Conservation (phyloP, 2,888 invertebrate species). For the Plebejus melissa region DNA sequence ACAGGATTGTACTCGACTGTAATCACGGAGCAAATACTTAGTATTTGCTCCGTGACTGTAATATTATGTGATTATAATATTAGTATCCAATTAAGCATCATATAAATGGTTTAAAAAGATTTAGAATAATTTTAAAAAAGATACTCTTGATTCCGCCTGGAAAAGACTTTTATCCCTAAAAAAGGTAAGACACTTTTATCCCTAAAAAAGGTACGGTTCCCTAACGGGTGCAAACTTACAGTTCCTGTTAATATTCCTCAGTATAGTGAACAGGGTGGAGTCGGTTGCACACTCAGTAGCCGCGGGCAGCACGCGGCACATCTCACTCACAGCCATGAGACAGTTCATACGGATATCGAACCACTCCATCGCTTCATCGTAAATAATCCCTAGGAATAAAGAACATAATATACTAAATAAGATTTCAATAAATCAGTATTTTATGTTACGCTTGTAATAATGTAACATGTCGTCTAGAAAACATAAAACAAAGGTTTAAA, state of each 20-base stretch:
- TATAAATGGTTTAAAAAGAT: too few relatives aligned
- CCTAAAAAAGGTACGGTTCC: too few relatives aligned
- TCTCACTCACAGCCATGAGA: slow-evolving; percentile 57
- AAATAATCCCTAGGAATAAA: slow-evolving; percentile 51
- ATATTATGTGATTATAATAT: background rate
- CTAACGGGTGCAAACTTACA: slow-evolving; percentile 31
- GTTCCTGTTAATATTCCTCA: slow-evolving; percentile 64
- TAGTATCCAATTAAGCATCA: too few relatives aligned
- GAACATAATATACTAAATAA: too few relatives aligned
- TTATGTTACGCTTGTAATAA: too few relatives aligned
- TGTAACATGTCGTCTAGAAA: too few relatives aligned
- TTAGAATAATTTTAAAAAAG: too few relatives aligned
- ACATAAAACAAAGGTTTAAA: too few relatives aligned
- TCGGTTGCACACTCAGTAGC: slow-evolving; percentile 63
- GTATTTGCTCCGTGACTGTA: slow-evolving; percentile 35
- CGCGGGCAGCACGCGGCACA: slow-evolving; percentile 64
- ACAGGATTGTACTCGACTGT: slow-evolving; percentile 62
- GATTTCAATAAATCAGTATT: too few relatives aligned
- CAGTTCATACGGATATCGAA: slow-evolving; percentile 64
- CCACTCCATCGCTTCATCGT: slow-evolving; percentile 62
- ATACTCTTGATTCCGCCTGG: too few relatives aligned
- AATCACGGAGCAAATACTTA: background rate
- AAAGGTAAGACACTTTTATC: too few relatives aligned
- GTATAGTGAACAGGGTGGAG: slow-evolving; percentile 56
- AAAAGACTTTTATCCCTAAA: too few relatives aligned